Conservation (phyloP, 2,113 vertebrate genomes). For the Okapia johnstoni region DNA sequence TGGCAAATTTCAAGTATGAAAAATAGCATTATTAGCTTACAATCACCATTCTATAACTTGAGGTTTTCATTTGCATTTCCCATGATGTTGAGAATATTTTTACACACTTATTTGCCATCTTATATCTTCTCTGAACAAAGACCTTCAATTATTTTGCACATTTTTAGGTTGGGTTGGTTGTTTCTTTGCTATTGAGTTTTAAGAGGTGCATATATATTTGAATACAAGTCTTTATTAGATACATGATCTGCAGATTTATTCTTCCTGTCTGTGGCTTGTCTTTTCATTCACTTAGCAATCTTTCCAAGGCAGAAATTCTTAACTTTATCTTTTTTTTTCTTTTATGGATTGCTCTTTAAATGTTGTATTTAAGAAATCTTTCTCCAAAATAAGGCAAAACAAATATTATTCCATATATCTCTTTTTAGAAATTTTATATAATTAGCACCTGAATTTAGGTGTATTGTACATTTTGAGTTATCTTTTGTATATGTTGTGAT, state of each 20-base stretch:
- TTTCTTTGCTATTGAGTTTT: neutral
- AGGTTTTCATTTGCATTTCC: neutral
- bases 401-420: neutral
- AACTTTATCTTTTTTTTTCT: neutral
- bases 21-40: neutral
- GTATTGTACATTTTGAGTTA: neutral
- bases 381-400: neutral
- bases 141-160: neutral
- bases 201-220: neutral
- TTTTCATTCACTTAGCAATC: neutral
- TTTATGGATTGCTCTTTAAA: neutral
- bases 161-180: neutral
- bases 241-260: neutral
- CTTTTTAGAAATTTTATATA: neutral
- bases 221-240: neutral
- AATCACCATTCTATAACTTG: neutral
- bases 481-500: neutral
- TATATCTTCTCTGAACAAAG: neutral
- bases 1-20: neutral
- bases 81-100: neutral
- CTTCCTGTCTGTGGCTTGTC: neutral
- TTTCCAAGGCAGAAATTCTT: neutral
- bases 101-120: neutral
- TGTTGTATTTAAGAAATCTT: neutral
- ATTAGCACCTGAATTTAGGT: neutral